phyloP scores from a whole-genome alignment of 2,888 invertebrate genomes.

The Zygogramma bicolorata region DNA sequence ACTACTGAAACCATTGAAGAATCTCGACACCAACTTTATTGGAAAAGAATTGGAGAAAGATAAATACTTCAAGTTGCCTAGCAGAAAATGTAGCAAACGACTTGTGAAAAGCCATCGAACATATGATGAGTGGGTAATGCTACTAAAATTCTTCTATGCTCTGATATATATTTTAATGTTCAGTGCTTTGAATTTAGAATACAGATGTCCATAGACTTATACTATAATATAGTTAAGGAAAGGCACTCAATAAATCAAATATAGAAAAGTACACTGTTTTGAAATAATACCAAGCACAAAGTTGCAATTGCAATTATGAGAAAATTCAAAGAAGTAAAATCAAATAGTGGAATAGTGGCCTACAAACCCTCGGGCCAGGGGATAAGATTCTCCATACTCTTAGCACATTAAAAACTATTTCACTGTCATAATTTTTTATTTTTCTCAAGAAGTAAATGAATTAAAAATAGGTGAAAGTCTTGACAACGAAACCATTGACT shows the following conservation, averaged over 20 bases:
- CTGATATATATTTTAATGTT: conserved; percentile 55
- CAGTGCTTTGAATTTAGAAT: conserved; percentile 53
- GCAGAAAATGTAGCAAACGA: not conserved
- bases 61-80: too few relatives aligned
- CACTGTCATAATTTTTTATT: too few relatives aligned
- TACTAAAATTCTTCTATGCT: conserved; percentile 52
- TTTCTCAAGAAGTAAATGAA: too few relatives aligned
- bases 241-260: conserved; percentile 14
- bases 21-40: conserved; percentile 25
- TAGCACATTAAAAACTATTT: too few relatives aligned
- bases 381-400: too few relatives aligned
- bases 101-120: not conserved
- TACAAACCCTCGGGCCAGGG: too few relatives aligned
- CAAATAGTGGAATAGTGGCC: too few relatives aligned
- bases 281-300: too few relatives aligned
- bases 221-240: not conserved
- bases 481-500: too few relatives aligned
- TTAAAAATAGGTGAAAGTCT: too few relatives aligned
- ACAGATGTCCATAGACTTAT: conserved; percentile 46
- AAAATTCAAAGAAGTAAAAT: too few relatives aligned
- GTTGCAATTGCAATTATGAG: too few relatives aligned
- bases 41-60: not conserved
- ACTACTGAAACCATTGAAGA: conserved; percentile 39
- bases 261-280: not conserved
- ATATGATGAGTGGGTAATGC: conserved; percentile 34